Base-by-base conservation (phyloP, 2,888 invertebrate genomes). In the Neelides folsomi region DNA sequence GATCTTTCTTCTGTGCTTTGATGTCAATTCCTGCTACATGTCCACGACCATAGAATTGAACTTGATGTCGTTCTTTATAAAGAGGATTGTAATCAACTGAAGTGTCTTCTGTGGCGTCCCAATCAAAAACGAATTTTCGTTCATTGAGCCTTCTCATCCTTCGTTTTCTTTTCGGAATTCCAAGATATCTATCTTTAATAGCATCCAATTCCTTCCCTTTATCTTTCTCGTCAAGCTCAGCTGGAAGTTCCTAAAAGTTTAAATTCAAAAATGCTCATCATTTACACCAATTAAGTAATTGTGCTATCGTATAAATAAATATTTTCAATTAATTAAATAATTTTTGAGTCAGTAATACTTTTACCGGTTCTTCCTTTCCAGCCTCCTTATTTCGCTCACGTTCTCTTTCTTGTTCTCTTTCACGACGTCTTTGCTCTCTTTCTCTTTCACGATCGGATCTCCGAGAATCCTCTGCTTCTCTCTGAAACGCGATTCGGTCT, bases 31-130 rank as follows among this genome's bases (percentile, higher is more conserved):
- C 98, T 51, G 95, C 98, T 34, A 98, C 80, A 69, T 97, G 92
- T 9, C 98, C 98, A 55, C 98, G 77, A 0, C 98, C 98, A 74
- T 87, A 99, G 71, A 99, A 95, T 72, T 95, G 94, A 5, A 93
- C 88, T 68, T 72, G 62, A 41, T 63, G 63, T 7, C 58, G 42
- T 39, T 63, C 60, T 41, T 63, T 97, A 68, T 98, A 99, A 18
- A 99, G 74, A 55, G 83, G 81, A 71, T 98, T 98, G 68, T 98
- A 99, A 75, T 99, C 98, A 57, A 85, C 83, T 2, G 94, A 92
- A 0, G 98, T 99, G 68, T 99, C 98, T 72, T 99, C 98, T 0
- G 88, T 86, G 0, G 93, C 94, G 73, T 99, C 98, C 98, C 98
- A 99, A 72, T 99, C 98, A 71, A 99, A 99, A 0, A 99, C 97